phyloP scores from a whole-genome alignment of 2,888 invertebrate species.

The Leptinotarsa juncta region DNA sequence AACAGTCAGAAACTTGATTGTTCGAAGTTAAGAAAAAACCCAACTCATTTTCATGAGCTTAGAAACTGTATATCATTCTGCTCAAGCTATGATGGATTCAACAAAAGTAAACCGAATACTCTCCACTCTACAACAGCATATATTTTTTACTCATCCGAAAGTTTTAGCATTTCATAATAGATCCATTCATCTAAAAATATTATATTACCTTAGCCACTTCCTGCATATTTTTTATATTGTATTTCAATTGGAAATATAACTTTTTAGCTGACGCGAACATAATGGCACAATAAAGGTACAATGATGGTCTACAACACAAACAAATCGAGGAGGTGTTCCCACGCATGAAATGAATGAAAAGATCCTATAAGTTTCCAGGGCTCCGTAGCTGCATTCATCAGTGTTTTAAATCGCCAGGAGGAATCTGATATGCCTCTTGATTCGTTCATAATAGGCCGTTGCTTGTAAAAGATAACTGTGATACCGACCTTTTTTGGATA shows the following conservation, averaged over 20 bases:
- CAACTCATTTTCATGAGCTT: too few relatives aligned
- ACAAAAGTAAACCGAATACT: not conserved
- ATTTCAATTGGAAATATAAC: conserved; percentile 40
- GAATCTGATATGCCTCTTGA: conserved; percentile 45
- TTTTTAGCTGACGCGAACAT: conserved; percentile 46
- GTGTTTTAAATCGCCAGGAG: conserved; percentile 44
- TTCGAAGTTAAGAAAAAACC: too few relatives aligned
- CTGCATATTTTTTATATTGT: conserved; percentile 23
- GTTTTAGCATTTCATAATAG: conserved; percentile 10
- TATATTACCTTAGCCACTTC: conserved; percentile 20
- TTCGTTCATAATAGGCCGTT: conserved; percentile 26
- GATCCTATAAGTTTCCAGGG: conserved; percentile 38
- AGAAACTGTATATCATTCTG: not conserved
- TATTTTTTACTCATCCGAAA: not conserved
- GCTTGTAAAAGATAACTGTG: conserved; percentile 17
- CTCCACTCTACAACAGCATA: not conserved
- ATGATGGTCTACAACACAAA: conserved; percentile 39
- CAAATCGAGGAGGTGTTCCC: conserved; percentile 47
- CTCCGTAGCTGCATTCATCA: conserved; percentile 33
- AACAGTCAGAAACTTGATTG: too few relatives aligned
- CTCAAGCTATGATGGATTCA: not conserved
- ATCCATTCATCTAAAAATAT: conserved; percentile 19
- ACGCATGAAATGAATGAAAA: conserved; percentile 43
- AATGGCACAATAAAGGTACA: conserved; percentile 32
- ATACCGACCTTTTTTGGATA: not conserved